Base-by-base conservation (phyloP, 2,797 vertebrate species). In the Rhinatrema bivittatum region DNA sequence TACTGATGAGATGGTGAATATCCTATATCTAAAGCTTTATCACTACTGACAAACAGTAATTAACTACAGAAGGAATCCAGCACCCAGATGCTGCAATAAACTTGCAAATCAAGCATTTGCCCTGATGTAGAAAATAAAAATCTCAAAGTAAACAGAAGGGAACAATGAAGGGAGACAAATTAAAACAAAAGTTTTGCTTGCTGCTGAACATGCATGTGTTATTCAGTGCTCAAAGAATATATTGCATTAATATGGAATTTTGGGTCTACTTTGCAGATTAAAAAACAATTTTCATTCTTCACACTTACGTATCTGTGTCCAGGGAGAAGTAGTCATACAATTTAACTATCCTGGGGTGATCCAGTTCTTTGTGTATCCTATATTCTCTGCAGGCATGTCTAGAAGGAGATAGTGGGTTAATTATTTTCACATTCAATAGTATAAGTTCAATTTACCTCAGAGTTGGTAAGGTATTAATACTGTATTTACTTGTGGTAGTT, bases 291-390 rank as follows among this genome's bases (percentile, higher is more conserved):
- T 18, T 27, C 15, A 20, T 16, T 21, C 12, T n/a, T 18, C 36
- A 32, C 33, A 92, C 94, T 89, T 60, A 98, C 95, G 95, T 97
- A 76, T 99, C 96, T 70, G 96, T 99, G 80, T 98, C 96, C 88
- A 99, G 81, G 77, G 96, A 99, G 79, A 98, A 99, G 81, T 98
- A 99, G 84, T 99, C 95, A 53, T 96, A 99, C 8, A 99, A 87
- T 77, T 98, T 98, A 70, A 99, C 96, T 76, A 99, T 99, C 63
- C 96, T 81, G 54, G 95, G 96, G 66, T 99, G 96, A 78, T 98
- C 94, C 79, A 99, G 81, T 81, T 99, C 94, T 82, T 99, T 99
- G 82, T 99, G 96, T 92, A 99, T 99, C 87, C 96, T 89, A 76
- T 99, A 99, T 58, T 99, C 95, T 82, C 96, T 90, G 82, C 96